Percentiles rank a stretch among this genome's conserved stretches.
Conservation (phyloP, 2,113 vertebrate species). For the Cercopithecus mona region DNA sequence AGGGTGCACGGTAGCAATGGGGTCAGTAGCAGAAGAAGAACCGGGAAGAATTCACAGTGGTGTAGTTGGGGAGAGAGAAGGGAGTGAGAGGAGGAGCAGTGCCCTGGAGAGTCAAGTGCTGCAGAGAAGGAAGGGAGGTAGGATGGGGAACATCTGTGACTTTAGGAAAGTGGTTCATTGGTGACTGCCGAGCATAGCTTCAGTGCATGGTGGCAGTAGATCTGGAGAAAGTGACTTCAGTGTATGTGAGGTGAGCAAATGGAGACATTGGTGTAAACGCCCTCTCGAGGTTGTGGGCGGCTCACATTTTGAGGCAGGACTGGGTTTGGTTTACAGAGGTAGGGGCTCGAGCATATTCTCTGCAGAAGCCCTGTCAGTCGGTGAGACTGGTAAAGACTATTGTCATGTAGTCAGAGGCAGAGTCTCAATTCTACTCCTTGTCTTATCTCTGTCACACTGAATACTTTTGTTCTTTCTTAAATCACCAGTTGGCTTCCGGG, state of each 20-base stretch:
- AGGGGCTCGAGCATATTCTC: background rate
- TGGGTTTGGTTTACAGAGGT: background rate
- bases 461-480: background rate
- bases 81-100: background rate
- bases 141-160: background rate
- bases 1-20: accelerated
- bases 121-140: background rate
- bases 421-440: background rate
- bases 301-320: background rate
- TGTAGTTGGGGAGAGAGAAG: background rate
- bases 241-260: background rate
- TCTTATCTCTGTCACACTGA: background rate
- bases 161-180: no score
- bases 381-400: background rate
- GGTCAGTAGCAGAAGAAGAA: background rate
- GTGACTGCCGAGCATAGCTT: background rate
- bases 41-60: background rate
- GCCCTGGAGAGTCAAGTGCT: background rate
- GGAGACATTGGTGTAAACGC: background rate
- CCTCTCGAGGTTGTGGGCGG: background rate
- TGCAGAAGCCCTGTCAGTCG: background rate
- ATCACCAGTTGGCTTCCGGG: background rate
- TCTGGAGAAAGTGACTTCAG: background rate
- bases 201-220: background rate
- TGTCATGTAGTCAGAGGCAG: background rate